These are phyloP conservation scores for Morus bassanus DNA, from an alignment of 2,797 vertebrate genomes.

Conservation along the genomic window DNA sequence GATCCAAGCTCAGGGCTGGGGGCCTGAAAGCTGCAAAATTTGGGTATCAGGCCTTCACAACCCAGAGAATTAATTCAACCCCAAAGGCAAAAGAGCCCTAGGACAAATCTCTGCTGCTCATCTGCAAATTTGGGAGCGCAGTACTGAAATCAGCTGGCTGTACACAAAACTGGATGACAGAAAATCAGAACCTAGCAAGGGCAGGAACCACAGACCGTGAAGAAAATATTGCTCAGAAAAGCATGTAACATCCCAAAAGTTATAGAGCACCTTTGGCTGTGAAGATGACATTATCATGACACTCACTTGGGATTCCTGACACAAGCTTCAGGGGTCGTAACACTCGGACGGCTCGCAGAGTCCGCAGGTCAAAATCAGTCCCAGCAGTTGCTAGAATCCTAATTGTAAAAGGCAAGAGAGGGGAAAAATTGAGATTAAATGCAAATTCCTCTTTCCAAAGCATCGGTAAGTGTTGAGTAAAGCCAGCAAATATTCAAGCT, in stretches of 20 bases:
- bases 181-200: not conserved
- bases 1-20: not conserved
- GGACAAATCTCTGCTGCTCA: not conserved
- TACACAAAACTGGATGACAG: accelerated
- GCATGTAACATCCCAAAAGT: accelerated
- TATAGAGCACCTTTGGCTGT: accelerated
- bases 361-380: conserved; percentile 92
- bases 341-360: conserved; percentile 90
- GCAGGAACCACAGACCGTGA: accelerated
- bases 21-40: not conserved
- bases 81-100: not conserved
- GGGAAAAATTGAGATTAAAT: not conserved
- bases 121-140: not conserved
- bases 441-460: not conserved
- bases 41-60: not conserved
- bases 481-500: not conserved
- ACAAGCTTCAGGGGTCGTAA: conserved; percentile 94
- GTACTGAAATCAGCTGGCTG: not conserved
- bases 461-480: accelerated
- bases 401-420: not conserved
- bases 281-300: accelerated
- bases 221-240: not conserved
- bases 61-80: not conserved
- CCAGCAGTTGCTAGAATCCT: conserved; percentile 94
- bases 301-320: conserved; percentile 98